Percentiles rank a stretch among this genome's conserved stretches.
Evolutionary conservation across 2,888 invertebrate genomes (phyloP).

Genomic region (Oxycera nigricornis): DNA sequence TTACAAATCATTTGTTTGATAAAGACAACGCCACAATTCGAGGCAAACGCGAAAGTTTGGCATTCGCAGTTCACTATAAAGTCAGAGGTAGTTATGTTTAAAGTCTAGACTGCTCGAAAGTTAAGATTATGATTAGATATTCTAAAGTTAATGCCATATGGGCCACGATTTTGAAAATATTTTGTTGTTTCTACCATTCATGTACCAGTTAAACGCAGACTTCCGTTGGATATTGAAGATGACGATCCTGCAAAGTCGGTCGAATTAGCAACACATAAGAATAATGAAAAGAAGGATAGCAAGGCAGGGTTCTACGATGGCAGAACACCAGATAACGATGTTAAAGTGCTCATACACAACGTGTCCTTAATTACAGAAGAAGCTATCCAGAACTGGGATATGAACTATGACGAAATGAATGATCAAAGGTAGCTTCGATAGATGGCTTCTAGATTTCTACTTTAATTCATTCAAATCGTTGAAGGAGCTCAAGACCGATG

Average conservation of each 20-base stretch:
- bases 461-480: slow-evolving; percentile 5
- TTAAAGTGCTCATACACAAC: slow-evolving; percentile 73
- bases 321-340: slow-evolving; percentile 62
- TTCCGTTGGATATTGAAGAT: background rate
- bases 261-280: background rate
- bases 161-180: too few species aligned
- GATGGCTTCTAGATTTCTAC: background rate
- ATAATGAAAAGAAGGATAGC: background rate
- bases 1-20: slow-evolving; percentile 65
- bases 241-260: background rate
- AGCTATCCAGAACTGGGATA: slow-evolving; percentile 56
- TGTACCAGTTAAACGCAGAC: background rate
- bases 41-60: background rate
- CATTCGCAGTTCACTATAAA: background rate
- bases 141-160: too few species aligned
- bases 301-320: background rate
- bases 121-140: too few species aligned
- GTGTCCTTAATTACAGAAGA: slow-evolving; percentile 66
- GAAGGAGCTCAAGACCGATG: slow-evolving; percentile 57
- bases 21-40: background rate
- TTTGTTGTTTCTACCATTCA: too few species aligned
- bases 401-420: slow-evolving; percentile 53
- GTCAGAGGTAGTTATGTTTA: background rate
- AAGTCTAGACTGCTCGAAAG: too few species aligned
- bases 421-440: slow-evolving; percentile 53